Base-by-base conservation (phyloP, 2,113 vertebrate genomes). In the Rhegmatorhina hoffmannsi region DNA sequence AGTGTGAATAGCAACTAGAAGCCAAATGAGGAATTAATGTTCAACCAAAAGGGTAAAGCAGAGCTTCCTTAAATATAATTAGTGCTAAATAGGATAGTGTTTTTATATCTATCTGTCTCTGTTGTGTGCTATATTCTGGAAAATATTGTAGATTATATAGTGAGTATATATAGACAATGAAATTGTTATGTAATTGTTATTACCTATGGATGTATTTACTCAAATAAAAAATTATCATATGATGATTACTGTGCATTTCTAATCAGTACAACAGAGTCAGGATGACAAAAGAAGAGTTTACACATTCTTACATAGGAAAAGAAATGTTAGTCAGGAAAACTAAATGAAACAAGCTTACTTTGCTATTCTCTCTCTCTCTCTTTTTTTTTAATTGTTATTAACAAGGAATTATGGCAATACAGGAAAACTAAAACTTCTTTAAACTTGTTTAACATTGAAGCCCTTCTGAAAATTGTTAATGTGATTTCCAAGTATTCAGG, bases 401-500 rank as follows among this genome's bases (percentile, higher is more conserved):
- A 80, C 11, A 38, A 89, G 34, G 29, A 58, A 10, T 69, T 74
- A 76, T 17, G 24, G 4, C 46, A 77, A 69, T 66, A 62, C 7
- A 90, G 5, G 36, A 70, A 80, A 94, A 77, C 16, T 34, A 55
- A 94, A 95, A 82, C 24, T 87, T 90, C 53, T 82, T 79, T 31
- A 85, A 96, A 91, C 63, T 90, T 82, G 16, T 66, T 91, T 92
- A 95, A 70, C 6, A 28, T 59, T 6, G 26, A 95, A 91, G 13
- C 9, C 40, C 3, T 88, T 78, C 50, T 91, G 70, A 90, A 94
- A 94, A 91, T 47, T 76, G 33, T 85, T 94, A 85, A 80, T 83
- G 7, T 84, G 31, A 17, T 90, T 96, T 93, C 38, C 38, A 84
- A 52, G 17, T 55, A 92, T 74, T 90, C 82, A 86, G 81, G 31